These are phyloP conservation scores for Cotesia congregata DNA, from an alignment of 2,888 invertebrate species.

Conservation along the genomic window DNA sequence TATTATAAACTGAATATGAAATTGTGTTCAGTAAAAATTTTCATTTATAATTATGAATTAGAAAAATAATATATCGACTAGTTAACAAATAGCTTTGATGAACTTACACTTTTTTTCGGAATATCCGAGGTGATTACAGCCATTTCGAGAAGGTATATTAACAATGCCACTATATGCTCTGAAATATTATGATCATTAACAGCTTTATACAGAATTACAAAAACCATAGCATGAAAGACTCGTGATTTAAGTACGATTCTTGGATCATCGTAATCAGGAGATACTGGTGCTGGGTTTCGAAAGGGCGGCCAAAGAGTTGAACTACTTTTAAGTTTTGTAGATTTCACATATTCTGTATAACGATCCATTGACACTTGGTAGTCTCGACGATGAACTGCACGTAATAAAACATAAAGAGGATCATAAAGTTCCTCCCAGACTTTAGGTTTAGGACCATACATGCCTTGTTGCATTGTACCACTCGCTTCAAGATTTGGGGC, in stretches of 20 bases:
- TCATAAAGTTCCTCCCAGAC: slow-evolving; percentile 97
- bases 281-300: slow-evolving; percentile 78
- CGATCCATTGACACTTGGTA: slow-evolving; percentile 96
- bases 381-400: slow-evolving; percentile 92
- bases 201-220: slow-evolving; percentile 88
- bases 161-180: slow-evolving; percentile 90
- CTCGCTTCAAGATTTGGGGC: slow-evolving; percentile 89
- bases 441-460: slow-evolving; percentile 86
- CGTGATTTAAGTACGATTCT: slow-evolving; percentile 74
- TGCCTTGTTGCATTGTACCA: slow-evolving; percentile 83
- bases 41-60: not conserved
- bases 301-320: slow-evolving; percentile 87
- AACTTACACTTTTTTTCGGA: slow-evolving; percentile 68
- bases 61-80: slow-evolving; percentile 12
- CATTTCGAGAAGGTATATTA: slow-evolving; percentile 89
- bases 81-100: slow-evolving; percentile 12
- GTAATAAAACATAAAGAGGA: slow-evolving; percentile 90
- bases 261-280: slow-evolving; percentile 79
- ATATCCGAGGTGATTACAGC: slow-evolving; percentile 75
- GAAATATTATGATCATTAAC: slow-evolving; percentile 82
- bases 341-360: slow-evolving; percentile 83
- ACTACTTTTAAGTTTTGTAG: slow-evolving; percentile 74
- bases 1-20: not conserved
- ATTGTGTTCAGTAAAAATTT: not conserved
- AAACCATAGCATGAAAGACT: slow-evolving; percentile 81